Evolutionary conservation across 2,113 vertebrate genomes (phyloP).

Genomic region (human): DNA sequence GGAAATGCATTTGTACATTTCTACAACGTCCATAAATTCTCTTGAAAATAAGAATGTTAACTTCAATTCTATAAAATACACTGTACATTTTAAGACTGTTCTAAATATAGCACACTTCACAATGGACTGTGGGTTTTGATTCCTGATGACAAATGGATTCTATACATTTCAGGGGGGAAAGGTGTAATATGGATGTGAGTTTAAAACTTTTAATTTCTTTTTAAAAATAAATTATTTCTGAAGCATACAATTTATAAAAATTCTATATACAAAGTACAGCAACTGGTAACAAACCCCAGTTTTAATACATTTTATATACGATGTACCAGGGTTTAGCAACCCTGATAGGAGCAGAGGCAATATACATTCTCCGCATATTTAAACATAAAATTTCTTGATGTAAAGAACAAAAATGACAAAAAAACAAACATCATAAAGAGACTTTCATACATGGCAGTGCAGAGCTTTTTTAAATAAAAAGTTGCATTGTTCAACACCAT

Average conservation of each 20-base stretch:
- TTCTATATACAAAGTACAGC: constrained; percentile 91
- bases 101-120: constrained; percentile 82
- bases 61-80: constrained; percentile 94
- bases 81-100: constrained; percentile 88
- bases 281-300: constrained; percentile 92
- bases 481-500: constrained; percentile 86
- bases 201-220: constrained; percentile 84
- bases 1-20: constrained; percentile 94
- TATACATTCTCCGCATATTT: constrained; percentile 82
- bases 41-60: constrained; percentile 91
- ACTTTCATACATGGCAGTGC: constrained; percentile 92
- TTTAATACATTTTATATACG: constrained; percentile 92
- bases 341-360: constrained; percentile 86
- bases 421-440: constrained; percentile 73
- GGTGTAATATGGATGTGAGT: constrained; percentile 63
- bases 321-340: constrained; percentile 86
- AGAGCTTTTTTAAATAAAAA: constrained; percentile 89
- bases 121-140: constrained; percentile 79
- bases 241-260: constrained; percentile 90
- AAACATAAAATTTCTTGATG: constrained; percentile 83
- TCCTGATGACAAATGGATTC: constrained; percentile 89
- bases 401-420: constrained; percentile 69
- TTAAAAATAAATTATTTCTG: constrained; percentile 96
- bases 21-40: constrained; percentile 94
- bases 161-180: constrained; percentile 80